Conservation (phyloP, 2,797 vertebrate genomes). For the Darevskia nairensis region DNA sequence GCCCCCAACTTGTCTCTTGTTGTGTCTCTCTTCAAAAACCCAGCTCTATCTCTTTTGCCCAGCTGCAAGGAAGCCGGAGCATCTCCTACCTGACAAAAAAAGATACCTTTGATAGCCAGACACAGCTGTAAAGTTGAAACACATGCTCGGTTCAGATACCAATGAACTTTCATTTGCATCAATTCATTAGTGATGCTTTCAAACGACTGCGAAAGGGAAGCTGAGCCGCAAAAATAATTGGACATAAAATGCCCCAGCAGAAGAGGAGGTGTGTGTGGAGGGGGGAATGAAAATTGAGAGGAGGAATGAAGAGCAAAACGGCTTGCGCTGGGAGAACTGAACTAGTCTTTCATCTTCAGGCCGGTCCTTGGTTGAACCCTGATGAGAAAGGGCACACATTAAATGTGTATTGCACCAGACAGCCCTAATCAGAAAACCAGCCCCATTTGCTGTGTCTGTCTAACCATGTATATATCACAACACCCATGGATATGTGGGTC, state of each 20-base stretch:
- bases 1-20: slow-evolving; percentile 7
- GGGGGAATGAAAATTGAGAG: not conserved
- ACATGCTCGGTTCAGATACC: slow-evolving; percentile 67
- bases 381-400: slow-evolving; percentile 78
- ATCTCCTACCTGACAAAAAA: slow-evolving; percentile 70
- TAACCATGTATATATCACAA: slow-evolving; percentile 2
- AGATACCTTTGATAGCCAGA: slow-evolving; percentile 76
- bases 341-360: slow-evolving; percentile 73
- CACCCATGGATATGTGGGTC: no score
- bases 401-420: slow-evolving; percentile 70
- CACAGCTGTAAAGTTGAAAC: slow-evolving; percentile 51
- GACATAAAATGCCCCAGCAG: slow-evolving; percentile 59
- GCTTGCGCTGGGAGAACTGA: slow-evolving; percentile 60
- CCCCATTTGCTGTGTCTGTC: slow-evolving; percentile 50
- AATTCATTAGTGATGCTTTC: slow-evolving; percentile 70
- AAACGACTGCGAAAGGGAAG: slow-evolving; percentile 63
- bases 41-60: slow-evolving; percentile 69
- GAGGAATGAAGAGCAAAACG: slow-evolving; percentile 40
- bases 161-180: slow-evolving; percentile 72
- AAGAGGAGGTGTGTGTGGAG: slow-evolving; percentile 29
- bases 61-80: slow-evolving; percentile 66
- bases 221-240: slow-evolving; percentile 71
- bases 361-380: slow-evolving; percentile 72
- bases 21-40: slow-evolving; percentile 56
- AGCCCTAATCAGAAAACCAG: slow-evolving; percentile 72